Conservation (phyloP, 2,888 invertebrate genomes). For the Sphaerophoria taeniata region DNA sequence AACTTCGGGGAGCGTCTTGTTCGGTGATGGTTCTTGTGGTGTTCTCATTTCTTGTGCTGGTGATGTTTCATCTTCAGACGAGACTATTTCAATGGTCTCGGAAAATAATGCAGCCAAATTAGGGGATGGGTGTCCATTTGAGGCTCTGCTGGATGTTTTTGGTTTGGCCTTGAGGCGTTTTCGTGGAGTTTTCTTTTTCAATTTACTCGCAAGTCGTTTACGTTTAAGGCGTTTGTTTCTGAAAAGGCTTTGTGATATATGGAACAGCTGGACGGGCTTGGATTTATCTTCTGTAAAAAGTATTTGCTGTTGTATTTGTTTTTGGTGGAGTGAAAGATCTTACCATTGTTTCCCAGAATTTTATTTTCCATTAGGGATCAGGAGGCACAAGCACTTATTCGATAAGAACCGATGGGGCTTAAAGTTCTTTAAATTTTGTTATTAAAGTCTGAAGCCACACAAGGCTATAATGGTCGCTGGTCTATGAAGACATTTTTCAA, state of each 20-base stretch:
- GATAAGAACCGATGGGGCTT: background rate
- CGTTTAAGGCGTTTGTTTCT: slow-evolving; percentile 80
- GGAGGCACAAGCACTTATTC: background rate
- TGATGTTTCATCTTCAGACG: slow-evolving; percentile 77
- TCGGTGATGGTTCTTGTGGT: slow-evolving; percentile 31
- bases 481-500: slow-evolving; percentile 21
- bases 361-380: slow-evolving; percentile 42
- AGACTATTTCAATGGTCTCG: slow-evolving; percentile 80
- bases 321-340: background rate
- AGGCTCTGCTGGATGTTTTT: slow-evolving; percentile 53
- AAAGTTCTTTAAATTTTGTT: background rate
- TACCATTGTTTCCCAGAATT: slow-evolving; percentile 45
- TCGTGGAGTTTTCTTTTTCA: slow-evolving; percentile 29
- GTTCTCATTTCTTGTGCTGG: slow-evolving; percentile 69
- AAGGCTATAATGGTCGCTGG: slow-evolving; percentile 3
- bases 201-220: slow-evolving; percentile 38
- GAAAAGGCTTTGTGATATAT: slow-evolving; percentile 79
- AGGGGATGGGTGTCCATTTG: slow-evolving; percentile 73
- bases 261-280: slow-evolving; percentile 81
- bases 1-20: slow-evolving; percentile 1
- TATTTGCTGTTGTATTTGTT: background rate
- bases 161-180: slow-evolving; percentile 53
- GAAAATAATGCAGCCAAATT: slow-evolving; percentile 76
- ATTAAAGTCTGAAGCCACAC: slow-evolving; percentile 19
- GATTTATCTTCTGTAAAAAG: slow-evolving; percentile 74